These are phyloP conservation scores for Homarus gammarus DNA, from an alignment of 2,888 invertebrate genomes.

Conservation along the genomic window DNA sequence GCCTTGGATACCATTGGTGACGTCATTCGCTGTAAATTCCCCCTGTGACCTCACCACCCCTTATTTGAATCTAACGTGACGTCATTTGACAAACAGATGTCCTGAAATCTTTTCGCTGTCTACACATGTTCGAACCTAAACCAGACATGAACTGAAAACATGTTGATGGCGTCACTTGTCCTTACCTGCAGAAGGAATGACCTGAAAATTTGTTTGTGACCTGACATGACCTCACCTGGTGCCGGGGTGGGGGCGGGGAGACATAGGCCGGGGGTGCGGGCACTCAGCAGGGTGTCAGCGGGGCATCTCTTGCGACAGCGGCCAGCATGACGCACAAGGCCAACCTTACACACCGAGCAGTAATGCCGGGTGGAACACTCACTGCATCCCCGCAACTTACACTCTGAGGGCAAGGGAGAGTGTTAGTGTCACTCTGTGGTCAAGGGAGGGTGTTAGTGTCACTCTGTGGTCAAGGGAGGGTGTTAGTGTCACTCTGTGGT, in stretches of 20 bases:
- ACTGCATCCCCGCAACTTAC: conserved; percentile 53
- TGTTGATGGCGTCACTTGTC: neutral
- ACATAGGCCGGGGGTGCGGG: conserved; percentile 43
- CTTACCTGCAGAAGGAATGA: neutral
- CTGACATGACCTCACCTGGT: conserved; percentile 36
- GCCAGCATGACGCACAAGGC: conserved; percentile 54
- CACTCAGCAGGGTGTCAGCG: conserved; percentile 11
- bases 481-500: no score
- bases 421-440: conserved; percentile 61
- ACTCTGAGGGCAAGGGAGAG: conserved; percentile 39
- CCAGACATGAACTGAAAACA: no score
- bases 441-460: neutral
- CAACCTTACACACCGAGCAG: conserved; percentile 62
- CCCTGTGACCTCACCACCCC: no score
- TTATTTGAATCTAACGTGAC: no score
- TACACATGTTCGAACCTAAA: no score
- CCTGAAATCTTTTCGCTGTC: no score
- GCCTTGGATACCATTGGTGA: neutral
- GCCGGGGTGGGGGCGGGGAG: conserved; percentile 21
- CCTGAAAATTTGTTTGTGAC: neutral
- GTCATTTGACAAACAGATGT: no score
- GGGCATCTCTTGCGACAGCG: conserved; percentile 62
- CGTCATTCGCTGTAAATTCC: neutral
- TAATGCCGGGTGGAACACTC: conserved; percentile 56
- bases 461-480: no score